Evolutionary conservation across 2,888 invertebrate species (phyloP), one percentile per base, ranked within the genome.

Genomic region (Limnephilus marmoratus): DNA sequence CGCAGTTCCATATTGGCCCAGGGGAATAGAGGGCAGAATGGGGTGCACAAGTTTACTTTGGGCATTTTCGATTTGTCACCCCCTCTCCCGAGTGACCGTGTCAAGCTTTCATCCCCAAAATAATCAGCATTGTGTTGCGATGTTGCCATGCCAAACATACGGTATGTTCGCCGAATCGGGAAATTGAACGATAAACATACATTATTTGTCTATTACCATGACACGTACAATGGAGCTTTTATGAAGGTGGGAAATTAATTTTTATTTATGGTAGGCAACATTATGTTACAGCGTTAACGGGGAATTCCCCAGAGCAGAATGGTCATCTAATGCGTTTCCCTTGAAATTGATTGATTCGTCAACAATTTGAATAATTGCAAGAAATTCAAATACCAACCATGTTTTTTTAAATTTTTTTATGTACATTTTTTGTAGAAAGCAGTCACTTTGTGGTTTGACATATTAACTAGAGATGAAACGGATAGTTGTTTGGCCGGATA

Each of bases 31-130:
- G 88, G 88, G 88, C 68, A 80, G 88, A 41, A 29, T 68, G 68
- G 41, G 86, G 45, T 86, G 86, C 86, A 86, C 29, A 37, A 80
- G 80, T 89, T 89, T 89, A 89, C 88, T 89, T 89, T 89, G 88
- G 88, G 34, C 37, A 80, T 89, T 89, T 89, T 89, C 81, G 81
- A 89, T 89, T 89, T 89, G 88, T 89, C 88, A 89, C 87, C 88
- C 81, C n/a, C 80, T 80, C 80, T 81, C 80, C 18, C 34, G 34
- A 41, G 88, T 89, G 80, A 89, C 88, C 80, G 31, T 53, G 87
- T 87, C 83, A 83, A 18, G 83, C 83, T 83, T 83, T 83, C 83
- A 83, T 83, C 83, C 83, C 83, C 41, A 83, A 83, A 83, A 83
- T 83, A 83, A 83, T 83, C 83, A 83, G 83, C 83, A 83, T 34